These are phyloP conservation scores for Brachyptera putata DNA, from an alignment of 2,888 invertebrate species.

Conservation along the genomic window DNA sequence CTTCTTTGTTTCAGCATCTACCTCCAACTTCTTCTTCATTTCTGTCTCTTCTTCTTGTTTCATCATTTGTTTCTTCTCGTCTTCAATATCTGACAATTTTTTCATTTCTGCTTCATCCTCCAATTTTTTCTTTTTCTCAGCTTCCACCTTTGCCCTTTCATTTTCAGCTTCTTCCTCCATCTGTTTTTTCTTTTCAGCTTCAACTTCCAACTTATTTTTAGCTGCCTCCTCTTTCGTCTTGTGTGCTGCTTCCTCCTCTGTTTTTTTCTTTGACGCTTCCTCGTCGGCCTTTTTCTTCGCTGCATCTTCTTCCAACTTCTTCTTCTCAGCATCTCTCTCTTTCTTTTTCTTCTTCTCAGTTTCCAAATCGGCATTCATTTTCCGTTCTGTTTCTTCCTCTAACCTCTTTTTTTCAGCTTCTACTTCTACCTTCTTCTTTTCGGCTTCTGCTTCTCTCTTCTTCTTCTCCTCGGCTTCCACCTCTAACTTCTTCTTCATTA, in stretches of 20 bases:
- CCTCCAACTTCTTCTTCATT: slow-evolving; percentile 32
- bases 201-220: slow-evolving; percentile 32
- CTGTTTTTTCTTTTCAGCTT: slow-evolving; percentile 35
- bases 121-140: slow-evolving; percentile 6
- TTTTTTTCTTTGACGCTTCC: slow-evolving; percentile 22
- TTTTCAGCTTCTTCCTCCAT: slow-evolving; percentile 32
- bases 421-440: slow-evolving; percentile 32
- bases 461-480: slow-evolving; percentile 29
- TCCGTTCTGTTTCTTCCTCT: slow-evolving; percentile 31
- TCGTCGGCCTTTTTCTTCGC: slow-evolving; percentile 18
- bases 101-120: slow-evolving; percentile 17
- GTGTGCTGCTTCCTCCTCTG: slow-evolving; percentile 22
- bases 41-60: slow-evolving; percentile 29
- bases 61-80: slow-evolving; percentile 30
- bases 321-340: slow-evolving; percentile 22
- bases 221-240: slow-evolving; percentile 28
- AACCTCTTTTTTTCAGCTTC: slow-evolving; percentile 30
- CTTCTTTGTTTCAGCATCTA: slow-evolving; percentile 30
- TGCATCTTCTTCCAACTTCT: slow-evolving; percentile 21
- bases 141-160: slow-evolving; percentile 31
- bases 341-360: slow-evolving; percentile 23
- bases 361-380: slow-evolving; percentile 26
- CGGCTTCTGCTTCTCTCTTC: slow-evolving; percentile 34
- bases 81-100: slow-evolving; percentile 29
- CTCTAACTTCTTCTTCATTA: slow-evolving; percentile 32